Evolutionary conservation across 2,888 invertebrate species (phyloP).

Genomic region (Ormyrus nitidulus): DNA sequence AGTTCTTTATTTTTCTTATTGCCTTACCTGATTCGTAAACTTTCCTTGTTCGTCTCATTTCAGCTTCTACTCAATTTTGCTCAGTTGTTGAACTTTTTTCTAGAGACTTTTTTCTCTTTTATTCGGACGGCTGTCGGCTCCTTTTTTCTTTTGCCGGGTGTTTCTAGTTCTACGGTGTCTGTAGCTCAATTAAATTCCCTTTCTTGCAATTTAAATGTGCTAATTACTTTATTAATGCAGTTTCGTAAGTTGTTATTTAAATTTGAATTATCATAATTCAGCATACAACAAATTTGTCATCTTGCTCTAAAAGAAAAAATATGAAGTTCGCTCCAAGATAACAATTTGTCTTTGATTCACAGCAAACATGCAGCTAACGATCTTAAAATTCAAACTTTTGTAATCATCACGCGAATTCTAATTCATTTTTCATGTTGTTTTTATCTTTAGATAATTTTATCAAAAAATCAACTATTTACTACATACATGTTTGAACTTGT

Average conservation of each 20-base stretch:
- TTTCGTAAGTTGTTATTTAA: too few species aligned
- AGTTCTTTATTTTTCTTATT: slow-evolving; percentile 14
- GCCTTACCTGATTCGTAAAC: neutral
- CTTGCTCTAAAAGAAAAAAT: neutral
- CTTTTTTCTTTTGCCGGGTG: neutral
- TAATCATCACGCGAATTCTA: too few species aligned
- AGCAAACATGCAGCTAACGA: too few species aligned
- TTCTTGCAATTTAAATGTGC: neutral
- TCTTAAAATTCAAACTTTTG: too few species aligned
- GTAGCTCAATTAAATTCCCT: slow-evolving; percentile 6
- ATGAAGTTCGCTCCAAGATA: neutral
- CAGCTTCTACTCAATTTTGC: neutral
- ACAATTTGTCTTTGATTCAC: neutral
- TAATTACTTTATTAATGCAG: too few species aligned
- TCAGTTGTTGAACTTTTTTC: slow-evolving; percentile 1
- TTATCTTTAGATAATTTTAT: too few species aligned
- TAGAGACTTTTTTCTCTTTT: neutral
- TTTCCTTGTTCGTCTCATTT: neutral
- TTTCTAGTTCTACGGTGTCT: neutral
- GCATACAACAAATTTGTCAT: neutral
- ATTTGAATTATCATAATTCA: too few species aligned
- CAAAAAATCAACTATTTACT: too few species aligned
- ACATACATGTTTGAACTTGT: too few species aligned
- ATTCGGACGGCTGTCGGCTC: neutral
- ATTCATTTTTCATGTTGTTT: too few species aligned